Percentiles rank a stretch among this genome's conserved stretches.
phyloP scores from a whole-genome alignment of 2,113 vertebrate genomes.

The Cyphomyrus plagiostoma region DNA sequence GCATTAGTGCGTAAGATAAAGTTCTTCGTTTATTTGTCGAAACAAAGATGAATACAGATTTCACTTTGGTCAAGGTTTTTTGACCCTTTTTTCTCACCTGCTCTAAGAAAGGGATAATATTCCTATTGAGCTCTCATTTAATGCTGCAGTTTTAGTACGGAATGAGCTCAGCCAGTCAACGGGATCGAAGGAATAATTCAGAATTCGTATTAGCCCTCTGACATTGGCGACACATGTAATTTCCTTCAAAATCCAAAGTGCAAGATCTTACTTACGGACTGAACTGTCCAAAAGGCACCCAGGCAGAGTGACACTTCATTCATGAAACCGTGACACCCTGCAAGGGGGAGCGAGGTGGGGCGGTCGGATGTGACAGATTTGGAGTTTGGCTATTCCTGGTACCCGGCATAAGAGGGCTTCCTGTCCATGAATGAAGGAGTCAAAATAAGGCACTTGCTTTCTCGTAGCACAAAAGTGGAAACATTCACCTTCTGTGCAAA shows the following conservation, averaged over 20 bases:
- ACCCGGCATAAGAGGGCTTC: not conserved
- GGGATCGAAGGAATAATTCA: not conserved
- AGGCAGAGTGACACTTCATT: not conserved
- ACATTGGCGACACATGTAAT: not conserved
- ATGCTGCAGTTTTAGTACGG: not conserved
- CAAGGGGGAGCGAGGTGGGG: not conserved
- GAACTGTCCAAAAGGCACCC: not conserved
- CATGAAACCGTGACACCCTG: not conserved
- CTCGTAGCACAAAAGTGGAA: not conserved
- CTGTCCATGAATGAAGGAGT: not conserved
- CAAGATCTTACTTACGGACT: not conserved
- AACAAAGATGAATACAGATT: not conserved
- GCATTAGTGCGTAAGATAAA: not conserved
- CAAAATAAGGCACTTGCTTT: not conserved
- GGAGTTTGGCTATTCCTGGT: not conserved
- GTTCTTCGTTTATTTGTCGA: not conserved
- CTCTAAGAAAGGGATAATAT: not conserved
- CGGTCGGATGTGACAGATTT: not conserved
- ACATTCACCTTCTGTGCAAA: not conserved
- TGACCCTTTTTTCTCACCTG: not conserved
- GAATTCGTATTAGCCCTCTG: not conserved
- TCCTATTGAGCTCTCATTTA: not conserved
- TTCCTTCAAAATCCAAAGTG: not conserved
- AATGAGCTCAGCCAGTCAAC: not conserved
- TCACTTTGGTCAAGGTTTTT: not conserved